These are phyloP conservation scores for Pimephales promelas DNA, from an alignment of 2,113 vertebrate species.

Conservation along the genomic window DNA sequence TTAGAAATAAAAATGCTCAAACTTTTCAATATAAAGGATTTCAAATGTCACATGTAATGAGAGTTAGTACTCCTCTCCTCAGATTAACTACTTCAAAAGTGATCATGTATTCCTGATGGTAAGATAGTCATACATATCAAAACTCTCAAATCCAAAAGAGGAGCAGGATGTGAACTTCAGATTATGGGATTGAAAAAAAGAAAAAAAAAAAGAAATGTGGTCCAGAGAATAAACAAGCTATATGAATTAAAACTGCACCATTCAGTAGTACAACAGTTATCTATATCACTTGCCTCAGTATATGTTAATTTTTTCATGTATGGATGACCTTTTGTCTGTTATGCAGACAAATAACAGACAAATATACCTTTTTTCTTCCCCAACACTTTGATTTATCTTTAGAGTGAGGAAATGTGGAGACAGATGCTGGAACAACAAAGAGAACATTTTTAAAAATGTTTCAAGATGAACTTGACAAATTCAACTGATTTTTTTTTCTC, in stretches of 20 bases:
- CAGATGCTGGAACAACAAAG: conserved; percentile 47
- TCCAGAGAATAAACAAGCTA: conserved; percentile 36
- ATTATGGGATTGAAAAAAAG: conserved; percentile 35
- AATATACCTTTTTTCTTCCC: conserved; percentile 27
- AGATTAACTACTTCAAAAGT: conserved; percentile 53
- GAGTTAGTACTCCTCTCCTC: conserved; percentile 43
- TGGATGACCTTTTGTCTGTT: conserved; percentile 2
- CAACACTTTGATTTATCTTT: conserved; percentile 13
- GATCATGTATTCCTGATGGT: conserved; percentile 48
- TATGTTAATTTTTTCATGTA: not conserved
- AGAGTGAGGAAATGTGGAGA: conserved; percentile 51
- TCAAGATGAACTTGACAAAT: not conserved
- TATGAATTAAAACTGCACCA: conserved; percentile 42
- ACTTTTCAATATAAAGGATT: conserved; percentile 62
- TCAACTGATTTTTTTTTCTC: not conserved
- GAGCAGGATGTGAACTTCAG: conserved; percentile 37
- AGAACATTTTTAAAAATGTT: not conserved
- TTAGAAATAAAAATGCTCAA: conserved; percentile 57
- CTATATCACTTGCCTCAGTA: conserved; percentile 18
- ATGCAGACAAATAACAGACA: too few species aligned
- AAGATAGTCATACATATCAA: conserved; percentile 43
- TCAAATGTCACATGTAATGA: conserved; percentile 59
- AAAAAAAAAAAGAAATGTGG: conserved; percentile 37
- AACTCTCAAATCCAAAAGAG: conserved; percentile 53
- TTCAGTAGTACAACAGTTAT: conserved; percentile 46